A percentile compares a stretch with the other conserved stretches of the same genome.
Evolutionary conservation across 2,888 invertebrate species (phyloP).

Genomic region (Dryobota labecula): DNA sequence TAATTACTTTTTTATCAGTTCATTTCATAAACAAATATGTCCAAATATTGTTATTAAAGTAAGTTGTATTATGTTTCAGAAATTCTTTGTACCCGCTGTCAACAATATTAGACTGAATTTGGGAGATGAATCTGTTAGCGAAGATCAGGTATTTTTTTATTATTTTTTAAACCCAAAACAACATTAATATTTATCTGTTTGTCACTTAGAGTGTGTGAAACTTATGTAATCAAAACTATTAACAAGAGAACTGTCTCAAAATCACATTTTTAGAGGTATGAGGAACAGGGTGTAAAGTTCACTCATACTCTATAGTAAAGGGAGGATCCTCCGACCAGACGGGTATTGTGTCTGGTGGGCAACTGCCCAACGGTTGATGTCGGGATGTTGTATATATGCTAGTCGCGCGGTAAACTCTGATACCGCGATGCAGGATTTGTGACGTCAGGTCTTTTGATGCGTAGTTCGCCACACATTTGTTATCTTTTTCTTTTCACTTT

Average conservation of each 20-base stretch:
- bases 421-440: no score
- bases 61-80: slow-evolving; percentile 87
- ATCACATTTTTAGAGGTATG: background rate
- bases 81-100: slow-evolving; percentile 95
- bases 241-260: slow-evolving; percentile 1
- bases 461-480: no score
- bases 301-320: no score
- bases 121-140: slow-evolving; percentile 93
- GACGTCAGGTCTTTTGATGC: no score
- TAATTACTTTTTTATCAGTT: background rate
- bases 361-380: no score
- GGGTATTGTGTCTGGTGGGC: no score
- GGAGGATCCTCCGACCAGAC: no score
- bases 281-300: no score
- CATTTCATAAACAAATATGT: background rate
- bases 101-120: slow-evolving; percentile 94
- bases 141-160: slow-evolving; percentile 91
- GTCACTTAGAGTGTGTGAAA: background rate
- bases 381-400: no score
- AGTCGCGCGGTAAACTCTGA: no score
- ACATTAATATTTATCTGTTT: background rate
- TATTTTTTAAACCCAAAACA: background rate
- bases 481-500: background rate
- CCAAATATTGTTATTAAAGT: background rate
- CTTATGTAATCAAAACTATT: background rate